Evolutionary conservation across 2,113 vertebrate species (phyloP).

Genomic region (Suricata suricatta): DNA sequence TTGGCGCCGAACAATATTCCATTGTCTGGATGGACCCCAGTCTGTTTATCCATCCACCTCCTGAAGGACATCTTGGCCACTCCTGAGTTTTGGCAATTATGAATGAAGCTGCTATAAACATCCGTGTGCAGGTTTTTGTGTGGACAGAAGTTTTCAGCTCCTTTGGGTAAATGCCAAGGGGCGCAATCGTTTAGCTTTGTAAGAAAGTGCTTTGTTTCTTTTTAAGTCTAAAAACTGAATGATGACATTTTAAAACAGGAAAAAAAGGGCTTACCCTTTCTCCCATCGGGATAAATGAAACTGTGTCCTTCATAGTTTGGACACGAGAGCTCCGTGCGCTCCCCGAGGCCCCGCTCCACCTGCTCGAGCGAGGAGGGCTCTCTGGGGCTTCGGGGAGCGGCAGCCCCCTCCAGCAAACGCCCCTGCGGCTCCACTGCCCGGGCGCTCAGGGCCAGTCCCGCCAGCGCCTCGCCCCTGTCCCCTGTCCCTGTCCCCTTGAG

Average conservation of each 20-base stretch:
- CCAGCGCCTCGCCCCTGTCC: neutral
- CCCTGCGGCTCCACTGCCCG: neutral
- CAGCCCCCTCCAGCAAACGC: neutral
- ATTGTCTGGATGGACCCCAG: fast-evolving
- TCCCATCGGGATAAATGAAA: neutral
- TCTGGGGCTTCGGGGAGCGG: fast-evolving
- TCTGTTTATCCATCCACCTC: fast-evolving
- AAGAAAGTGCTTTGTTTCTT: neutral
- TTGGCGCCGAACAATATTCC: fast-evolving
- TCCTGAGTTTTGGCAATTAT: too few species aligned
- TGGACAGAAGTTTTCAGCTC: neutral
- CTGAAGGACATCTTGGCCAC: neutral
- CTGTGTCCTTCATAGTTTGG: too few species aligned
- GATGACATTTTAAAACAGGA: neutral
- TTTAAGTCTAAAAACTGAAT: neutral
- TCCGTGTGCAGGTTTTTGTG: too few species aligned
- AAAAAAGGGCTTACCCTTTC: neutral
- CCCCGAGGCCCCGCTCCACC: neutral
- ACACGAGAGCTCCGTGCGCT: neutral
- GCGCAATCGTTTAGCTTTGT: neutral
- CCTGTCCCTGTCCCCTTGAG: neutral
- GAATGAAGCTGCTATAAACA: neutral
- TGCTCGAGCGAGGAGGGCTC: fast-evolving
- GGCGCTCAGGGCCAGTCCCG: neutral
- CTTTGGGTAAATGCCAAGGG: neutral